A percentile compares a stretch with the other conserved stretches of the same genome.
These are phyloP conservation scores for Petroica traversi DNA, from an alignment of 2,113 vertebrate genomes.

Conservation along the genomic window DNA sequence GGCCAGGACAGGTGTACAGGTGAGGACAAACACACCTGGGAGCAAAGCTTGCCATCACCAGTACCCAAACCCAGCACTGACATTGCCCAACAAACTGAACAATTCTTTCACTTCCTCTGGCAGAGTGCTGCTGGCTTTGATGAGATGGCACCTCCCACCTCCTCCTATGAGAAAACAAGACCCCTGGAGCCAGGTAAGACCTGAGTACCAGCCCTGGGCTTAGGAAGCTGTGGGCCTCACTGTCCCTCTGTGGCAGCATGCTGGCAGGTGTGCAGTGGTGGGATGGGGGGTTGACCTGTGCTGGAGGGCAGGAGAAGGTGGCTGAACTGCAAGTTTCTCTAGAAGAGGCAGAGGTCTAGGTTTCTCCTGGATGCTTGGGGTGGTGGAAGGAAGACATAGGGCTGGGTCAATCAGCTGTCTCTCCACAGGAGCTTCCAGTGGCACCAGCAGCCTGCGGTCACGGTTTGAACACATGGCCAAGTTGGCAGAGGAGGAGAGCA, in stretches of 20 bases:
- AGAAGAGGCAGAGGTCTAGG: not conserved
- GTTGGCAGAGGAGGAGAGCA: slow-evolving; percentile 78
- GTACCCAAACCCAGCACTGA: not conserved
- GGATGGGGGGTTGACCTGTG: not conserved
- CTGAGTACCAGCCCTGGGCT: not conserved
- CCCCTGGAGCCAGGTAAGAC: slow-evolving; percentile 87
- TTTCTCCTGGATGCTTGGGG: not conserved
- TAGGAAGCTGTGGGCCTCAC: not conserved
- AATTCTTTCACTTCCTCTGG: not conserved
- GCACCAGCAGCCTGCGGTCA: slow-evolving; percentile 83
- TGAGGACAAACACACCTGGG: not conserved
- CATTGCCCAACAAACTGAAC: not conserved
- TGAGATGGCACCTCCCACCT: slow-evolving; percentile 83
- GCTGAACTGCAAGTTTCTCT: not conserved
- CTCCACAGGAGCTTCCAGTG: slow-evolving; percentile 56
- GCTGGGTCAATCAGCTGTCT: not conserved
- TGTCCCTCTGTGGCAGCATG: not conserved
- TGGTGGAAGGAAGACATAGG: not conserved
- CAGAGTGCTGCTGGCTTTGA: slow-evolving; percentile 85
- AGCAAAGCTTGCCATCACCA: not conserved
- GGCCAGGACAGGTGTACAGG: not conserved
- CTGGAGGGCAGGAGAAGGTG: not conserved
- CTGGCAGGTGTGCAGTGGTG: not conserved
- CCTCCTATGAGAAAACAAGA: slow-evolving; percentile 85
- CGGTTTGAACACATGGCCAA: slow-evolving; percentile 89